Percentiles rank a stretch among this genome's conserved stretches.
Conservation (phyloP, 1,140 invertebrate species). For the Saccostrea echinata region DNA sequence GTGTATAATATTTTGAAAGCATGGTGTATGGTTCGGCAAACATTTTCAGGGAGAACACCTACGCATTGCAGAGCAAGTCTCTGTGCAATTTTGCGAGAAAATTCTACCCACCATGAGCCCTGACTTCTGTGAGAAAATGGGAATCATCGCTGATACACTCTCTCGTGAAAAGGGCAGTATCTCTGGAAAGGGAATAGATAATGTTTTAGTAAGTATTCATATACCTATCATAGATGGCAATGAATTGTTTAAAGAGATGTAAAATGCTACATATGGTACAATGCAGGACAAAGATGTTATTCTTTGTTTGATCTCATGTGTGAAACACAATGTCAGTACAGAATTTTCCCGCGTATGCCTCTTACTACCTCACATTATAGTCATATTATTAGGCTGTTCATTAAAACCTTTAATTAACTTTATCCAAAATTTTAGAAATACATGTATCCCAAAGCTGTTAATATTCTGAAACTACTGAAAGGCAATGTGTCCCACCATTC, state of each 20-base stretch:
- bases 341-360: not conserved
- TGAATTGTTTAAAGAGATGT: no score
- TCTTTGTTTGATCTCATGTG: not conserved
- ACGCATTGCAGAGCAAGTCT: not conserved
- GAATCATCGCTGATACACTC: not conserved
- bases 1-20: no score
- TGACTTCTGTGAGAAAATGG: slow-evolving; percentile 23
- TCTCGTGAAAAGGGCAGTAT: not conserved
- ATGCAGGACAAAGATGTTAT: no score
- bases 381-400: no score
- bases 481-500: not conserved
- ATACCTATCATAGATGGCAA: not conserved
- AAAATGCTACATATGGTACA: no score
- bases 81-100: not conserved
- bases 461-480: not conserved
- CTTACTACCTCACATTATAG: not conserved
- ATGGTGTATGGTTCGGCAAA: no score
- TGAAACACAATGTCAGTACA: not conserved
- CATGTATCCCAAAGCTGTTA: not conserved
- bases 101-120: slow-evolving; percentile 1
- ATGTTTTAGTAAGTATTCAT: not conserved
- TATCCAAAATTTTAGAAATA: not conserved
- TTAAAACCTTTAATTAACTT: not conserved
- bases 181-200: not conserved
- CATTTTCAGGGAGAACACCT: no score